Percentiles rank a stretch among this genome's conserved stretches.
phyloP scores from a whole-genome alignment of 2,797 vertebrate genomes.

The Gouania willdenowi region DNA sequence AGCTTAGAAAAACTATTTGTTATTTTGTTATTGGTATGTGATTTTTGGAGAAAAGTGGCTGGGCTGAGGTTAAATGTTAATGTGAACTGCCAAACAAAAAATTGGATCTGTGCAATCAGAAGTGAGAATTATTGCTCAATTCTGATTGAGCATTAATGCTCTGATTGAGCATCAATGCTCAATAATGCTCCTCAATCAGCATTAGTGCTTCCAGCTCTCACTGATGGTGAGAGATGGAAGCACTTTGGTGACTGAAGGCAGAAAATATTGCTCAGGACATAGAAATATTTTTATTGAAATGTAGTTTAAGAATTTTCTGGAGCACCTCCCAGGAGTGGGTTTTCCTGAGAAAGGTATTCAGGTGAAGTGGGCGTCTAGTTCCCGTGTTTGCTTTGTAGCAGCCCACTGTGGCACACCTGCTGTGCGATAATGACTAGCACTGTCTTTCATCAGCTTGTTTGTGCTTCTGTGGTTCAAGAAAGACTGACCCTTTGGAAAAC shows the following conservation, averaged over 20 bases:
- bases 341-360: constrained; percentile 8
- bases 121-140: too few species aligned
- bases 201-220: too few species aligned
- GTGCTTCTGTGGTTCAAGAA: constrained; percentile 55
- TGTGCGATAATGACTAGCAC: constrained; percentile 48
- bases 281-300: constrained; percentile 18
- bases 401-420: constrained; percentile 31
- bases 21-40: too few species aligned
- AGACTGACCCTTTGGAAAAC: constrained; percentile 53
- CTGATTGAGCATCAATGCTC: too few species aligned
- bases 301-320: not conserved
- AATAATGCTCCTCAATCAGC: too few species aligned
- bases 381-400: constrained; percentile 8
- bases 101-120: too few species aligned
- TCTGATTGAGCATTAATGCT: too few species aligned
- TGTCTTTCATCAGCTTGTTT: constrained; percentile 58
- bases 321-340: not conserved
- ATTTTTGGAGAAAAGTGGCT: too few species aligned
- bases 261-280: constrained; percentile 9
- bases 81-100: too few species aligned
- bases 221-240: constrained; percentile 9
- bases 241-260: constrained; percentile 5
- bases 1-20: too few species aligned
- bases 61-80: too few species aligned
- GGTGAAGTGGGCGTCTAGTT: constrained; percentile 14